Evolutionary conservation across 2,797 vertebrate species (phyloP).

Genomic region (Anabas testudineus): DNA sequence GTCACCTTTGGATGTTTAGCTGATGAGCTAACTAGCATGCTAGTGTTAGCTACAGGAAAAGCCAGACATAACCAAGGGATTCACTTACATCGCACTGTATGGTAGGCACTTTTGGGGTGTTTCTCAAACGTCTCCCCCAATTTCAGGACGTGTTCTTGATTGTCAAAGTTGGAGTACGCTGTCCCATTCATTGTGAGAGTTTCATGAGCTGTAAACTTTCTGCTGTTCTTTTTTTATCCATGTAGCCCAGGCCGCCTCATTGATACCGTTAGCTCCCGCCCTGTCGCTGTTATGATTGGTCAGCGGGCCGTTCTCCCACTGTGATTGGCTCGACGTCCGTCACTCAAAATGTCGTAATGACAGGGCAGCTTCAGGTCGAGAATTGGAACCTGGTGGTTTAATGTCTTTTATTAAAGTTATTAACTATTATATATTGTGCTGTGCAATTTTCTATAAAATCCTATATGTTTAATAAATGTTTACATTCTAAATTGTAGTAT

Average conservation of each 20-base stretch:
- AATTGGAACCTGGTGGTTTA: too few species aligned
- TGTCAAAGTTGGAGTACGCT: slow-evolving; percentile 87
- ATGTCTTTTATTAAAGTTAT: background rate
- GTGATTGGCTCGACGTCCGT: slow-evolving; percentile 53
- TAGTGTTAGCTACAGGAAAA: slow-evolving; percentile 44
- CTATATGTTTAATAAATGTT: background rate
- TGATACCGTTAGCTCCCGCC: slow-evolving; percentile 50
- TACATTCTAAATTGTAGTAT: too few species aligned
- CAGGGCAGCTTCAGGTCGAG: too few species aligned
- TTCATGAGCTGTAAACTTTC: slow-evolving; percentile 63
- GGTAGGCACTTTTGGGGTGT: slow-evolving; percentile 93
- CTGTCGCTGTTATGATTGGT: slow-evolving; percentile 67
- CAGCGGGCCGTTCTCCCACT: background rate
- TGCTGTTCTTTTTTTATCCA: slow-evolving; percentile 56
- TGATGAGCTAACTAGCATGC: slow-evolving; percentile 66
- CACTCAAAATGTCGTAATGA: slow-evolving; percentile 48
- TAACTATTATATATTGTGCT: background rate
- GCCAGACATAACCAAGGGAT: slow-evolving; percentile 8
- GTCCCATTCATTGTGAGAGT: slow-evolving; percentile 89
- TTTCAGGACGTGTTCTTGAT: slow-evolving; percentile 91
- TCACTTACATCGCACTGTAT: slow-evolving; percentile 97
- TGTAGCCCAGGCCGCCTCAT: slow-evolving; percentile 53
- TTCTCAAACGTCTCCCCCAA: slow-evolving; percentile 95
- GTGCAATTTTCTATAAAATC: background rate
- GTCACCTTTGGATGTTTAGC: slow-evolving; percentile 39